Evolutionary conservation across 2,888 invertebrate species (phyloP), one percentile per base, ranked within the genome.

Genomic region (Craniophora ligustri): DNA sequence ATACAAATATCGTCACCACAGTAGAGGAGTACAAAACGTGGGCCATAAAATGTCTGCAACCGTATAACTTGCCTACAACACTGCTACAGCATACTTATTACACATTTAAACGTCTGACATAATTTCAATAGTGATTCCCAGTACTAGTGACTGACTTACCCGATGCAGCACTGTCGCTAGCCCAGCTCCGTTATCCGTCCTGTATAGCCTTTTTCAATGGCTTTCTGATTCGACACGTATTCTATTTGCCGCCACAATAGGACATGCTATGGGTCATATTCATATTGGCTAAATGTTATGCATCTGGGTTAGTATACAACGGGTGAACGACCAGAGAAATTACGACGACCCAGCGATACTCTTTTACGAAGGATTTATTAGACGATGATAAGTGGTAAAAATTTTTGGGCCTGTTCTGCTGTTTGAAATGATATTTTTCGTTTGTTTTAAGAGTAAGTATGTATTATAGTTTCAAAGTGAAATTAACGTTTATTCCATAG

Each of bases 201-300:
- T 70, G 87, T 87, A 89, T 92, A 85, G 81, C 92, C 92, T 88
- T 91, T 88, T 92, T 84, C 80, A 88, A 87, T 75, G 75, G 79
- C 79, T 86, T 87, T 86, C 87, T 81, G 86, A 92, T 92, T 92
- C 89, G 92, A 87, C 88, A 91, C 92, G 90, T 88, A 88, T 84
- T 84, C 83, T 81, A 85, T 86, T 81, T 81, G 81, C 65, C 60
- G 60, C 78, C 75, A 90, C 91, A 92, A 90, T 89, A 82, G 89
- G 84, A 85, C 84, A 74, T 85, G 86, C 82, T 85, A 84, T 82
- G 85, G 88, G 88, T 86, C 87, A 88, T 85, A 86, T 86, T 85
- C 85, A 84, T 85, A 83, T 78, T 66, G 75, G 75, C 77, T 82
- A 78, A 84, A 80, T 78, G 67, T 72, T 84, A 89, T 90, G 91